Evolutionary conservation across 2,797 vertebrate genomes (phyloP).

Genomic region (Allenopithecus nigroviridis): DNA sequence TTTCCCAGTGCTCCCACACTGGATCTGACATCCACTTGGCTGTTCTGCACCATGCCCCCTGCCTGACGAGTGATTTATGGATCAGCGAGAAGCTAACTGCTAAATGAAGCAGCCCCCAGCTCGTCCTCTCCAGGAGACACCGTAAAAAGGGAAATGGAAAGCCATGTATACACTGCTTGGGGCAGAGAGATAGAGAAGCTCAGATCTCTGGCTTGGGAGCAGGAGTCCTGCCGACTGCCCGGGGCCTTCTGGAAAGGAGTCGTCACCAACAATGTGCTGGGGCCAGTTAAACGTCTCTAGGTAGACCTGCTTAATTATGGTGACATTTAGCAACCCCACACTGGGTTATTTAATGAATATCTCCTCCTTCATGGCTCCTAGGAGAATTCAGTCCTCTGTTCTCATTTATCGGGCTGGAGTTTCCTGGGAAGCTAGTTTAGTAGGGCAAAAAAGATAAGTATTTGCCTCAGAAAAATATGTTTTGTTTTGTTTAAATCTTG

Average conservation of each 20-base stretch:
- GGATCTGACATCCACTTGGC: neutral
- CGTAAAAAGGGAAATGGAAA: neutral
- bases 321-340: neutral
- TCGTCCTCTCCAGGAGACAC: neutral
- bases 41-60: neutral
- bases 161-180: accelerated
- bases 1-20: neutral
- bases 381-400: neutral
- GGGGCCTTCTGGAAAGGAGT: neutral
- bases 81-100: neutral
- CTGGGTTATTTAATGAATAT: constrained; percentile 39
- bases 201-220: neutral
- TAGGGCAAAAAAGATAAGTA: neutral
- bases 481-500: neutral
- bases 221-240: neutral
- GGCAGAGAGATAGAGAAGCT: neutral
- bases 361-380: neutral
- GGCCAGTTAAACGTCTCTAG: neutral
- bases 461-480: neutral
- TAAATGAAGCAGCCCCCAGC: neutral
- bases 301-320: neutral
- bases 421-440: constrained; percentile 23
- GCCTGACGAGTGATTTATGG: neutral
- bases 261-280: neutral
- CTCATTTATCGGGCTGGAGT: constrained; percentile 35